A percentile compares a stretch with the other conserved stretches of the same genome.
Evolutionary conservation across 2,797 vertebrate genomes (phyloP).

Genomic region (Manis crassicaudata): DNA sequence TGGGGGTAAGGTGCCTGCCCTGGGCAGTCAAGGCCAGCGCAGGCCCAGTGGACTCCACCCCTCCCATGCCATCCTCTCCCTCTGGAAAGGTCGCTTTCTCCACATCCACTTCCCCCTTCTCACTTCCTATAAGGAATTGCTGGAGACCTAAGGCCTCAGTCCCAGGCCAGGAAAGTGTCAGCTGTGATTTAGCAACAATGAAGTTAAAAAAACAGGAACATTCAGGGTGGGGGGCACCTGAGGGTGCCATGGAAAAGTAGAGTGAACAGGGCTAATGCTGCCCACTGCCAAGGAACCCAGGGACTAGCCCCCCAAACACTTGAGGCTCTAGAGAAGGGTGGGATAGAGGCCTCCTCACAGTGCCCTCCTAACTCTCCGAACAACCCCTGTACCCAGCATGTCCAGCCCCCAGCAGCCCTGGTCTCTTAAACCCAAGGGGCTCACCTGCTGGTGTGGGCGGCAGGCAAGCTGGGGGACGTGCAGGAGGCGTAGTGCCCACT

Average conservation of each 20-base stretch:
- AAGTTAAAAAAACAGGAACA: constrained; percentile 73
- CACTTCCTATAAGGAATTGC: constrained; percentile 76
- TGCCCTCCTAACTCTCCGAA: neutral
- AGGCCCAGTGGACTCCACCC: neutral
- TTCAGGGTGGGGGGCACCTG: neutral
- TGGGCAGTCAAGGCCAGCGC: neutral
- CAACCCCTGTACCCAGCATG: neutral
- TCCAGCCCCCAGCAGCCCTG: neutral
- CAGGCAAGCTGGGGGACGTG: neutral
- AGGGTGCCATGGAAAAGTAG: neutral
- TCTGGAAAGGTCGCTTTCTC: constrained; percentile 66
- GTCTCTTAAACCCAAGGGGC: neutral
- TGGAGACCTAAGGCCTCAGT: constrained; percentile 45
- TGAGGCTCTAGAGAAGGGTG: neutral
- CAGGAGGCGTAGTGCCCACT: neutral
- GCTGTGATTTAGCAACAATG: constrained; percentile 76
- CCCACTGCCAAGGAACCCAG: neutral
- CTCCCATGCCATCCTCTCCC: constrained; percentile 56
- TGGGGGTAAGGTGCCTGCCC: neutral
- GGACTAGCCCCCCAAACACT: neutral
- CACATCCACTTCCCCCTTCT: constrained; percentile 51
- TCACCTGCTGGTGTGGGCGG: neutral
- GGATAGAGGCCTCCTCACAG: neutral
- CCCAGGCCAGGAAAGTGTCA: constrained; percentile 76
- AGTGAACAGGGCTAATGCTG: neutral